Conservation (phyloP, 2,113 vertebrate genomes). For the Dicaeum eximium region DNA sequence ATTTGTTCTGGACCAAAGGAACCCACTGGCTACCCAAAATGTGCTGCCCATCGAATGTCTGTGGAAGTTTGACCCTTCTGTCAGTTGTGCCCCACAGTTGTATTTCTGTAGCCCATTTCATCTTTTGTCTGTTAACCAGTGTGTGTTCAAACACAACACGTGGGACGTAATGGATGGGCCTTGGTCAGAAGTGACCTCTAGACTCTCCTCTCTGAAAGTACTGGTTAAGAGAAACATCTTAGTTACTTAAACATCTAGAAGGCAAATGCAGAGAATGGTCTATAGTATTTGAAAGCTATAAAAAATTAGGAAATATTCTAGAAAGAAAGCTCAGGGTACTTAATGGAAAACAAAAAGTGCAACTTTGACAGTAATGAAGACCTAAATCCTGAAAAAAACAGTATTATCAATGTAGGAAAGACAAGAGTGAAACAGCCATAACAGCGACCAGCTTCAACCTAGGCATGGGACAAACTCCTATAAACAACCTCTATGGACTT, state of each 20-base stretch:
- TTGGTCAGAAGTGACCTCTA: background rate
- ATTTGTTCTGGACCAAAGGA: background rate
- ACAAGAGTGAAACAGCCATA: accelerated
- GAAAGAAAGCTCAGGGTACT: background rate
- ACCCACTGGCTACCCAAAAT: background rate
- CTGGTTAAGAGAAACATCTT: background rate
- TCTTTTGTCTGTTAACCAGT: too few relatives aligned
- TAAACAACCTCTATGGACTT: background rate
- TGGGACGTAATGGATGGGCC: too few relatives aligned
- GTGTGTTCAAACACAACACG: background rate
- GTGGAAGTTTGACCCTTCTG: background rate
- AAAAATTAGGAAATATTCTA: background rate
- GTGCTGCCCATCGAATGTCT: accelerated
- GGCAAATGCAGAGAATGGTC: background rate
- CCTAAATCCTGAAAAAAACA: background rate
- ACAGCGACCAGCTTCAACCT: background rate
- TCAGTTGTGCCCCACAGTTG: background rate
- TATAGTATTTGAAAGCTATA: background rate
- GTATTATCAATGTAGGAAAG: background rate
- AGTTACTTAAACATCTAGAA: background rate
- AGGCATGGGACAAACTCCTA: background rate
- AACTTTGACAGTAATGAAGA: background rate
- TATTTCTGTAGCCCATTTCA: background rate
- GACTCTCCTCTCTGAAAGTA: background rate
- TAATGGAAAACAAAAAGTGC: background rate